Evolutionary conservation across 2,113 vertebrate genomes (phyloP).

Genomic region (Heterotis niloticus): DNA sequence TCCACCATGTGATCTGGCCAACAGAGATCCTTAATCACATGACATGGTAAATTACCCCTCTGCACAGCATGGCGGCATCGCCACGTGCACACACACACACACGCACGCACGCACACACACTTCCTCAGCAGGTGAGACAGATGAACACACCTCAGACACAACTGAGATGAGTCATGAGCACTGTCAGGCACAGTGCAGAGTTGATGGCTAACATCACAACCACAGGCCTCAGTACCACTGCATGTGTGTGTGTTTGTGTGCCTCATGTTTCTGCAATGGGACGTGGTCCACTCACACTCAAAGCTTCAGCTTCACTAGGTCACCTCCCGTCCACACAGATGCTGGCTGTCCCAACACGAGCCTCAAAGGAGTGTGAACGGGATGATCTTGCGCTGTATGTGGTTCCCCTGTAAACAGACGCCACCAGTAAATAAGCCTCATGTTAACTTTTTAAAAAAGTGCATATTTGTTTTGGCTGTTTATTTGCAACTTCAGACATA

Average conservation of each 20-base stretch:
- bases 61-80: conserved; percentile 29
- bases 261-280: conserved; percentile 40
- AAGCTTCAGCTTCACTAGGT: too few relatives aligned
- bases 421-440: too few relatives aligned
- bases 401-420: too few relatives aligned
- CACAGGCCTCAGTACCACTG: not conserved
- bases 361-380: too few relatives aligned
- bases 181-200: not conserved
- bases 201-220: not conserved
- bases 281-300: too few relatives aligned
- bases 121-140: conserved; percentile 16
- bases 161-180: not conserved
- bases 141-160: conserved; percentile 33
- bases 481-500: too few relatives aligned
- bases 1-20: not conserved
- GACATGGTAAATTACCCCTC: conserved; percentile 33
- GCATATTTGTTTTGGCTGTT: too few relatives aligned
- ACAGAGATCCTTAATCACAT: conserved; percentile 33
- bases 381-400: too few relatives aligned
- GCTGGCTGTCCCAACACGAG: too few relatives aligned
- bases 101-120: conserved; percentile 3
- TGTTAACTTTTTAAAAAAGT: too few relatives aligned
- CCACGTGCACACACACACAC: not conserved
- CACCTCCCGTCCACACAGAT: too few relatives aligned
- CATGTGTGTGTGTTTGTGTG: conserved; percentile 27